Evolutionary conservation across 2,797 vertebrate species (phyloP).

Genomic region (Smutsia temminckii): DNA sequence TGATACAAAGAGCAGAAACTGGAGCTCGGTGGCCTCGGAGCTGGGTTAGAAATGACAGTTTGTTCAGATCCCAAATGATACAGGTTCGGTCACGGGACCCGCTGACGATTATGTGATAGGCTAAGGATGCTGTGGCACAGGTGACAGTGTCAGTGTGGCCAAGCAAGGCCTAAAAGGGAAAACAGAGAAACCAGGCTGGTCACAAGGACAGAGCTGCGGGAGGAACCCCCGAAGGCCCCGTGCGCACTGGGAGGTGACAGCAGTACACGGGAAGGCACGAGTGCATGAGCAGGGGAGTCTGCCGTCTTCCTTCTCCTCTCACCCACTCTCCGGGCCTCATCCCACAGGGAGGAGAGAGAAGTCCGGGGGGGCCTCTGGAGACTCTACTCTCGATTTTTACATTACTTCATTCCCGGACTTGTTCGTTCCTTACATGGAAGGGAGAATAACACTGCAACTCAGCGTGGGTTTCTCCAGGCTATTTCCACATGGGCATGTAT

Average conservation of each 20-base stretch:
- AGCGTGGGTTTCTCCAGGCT: background rate
- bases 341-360: background rate
- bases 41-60: slow-evolving; percentile 96
- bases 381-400: background rate
- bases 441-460: background rate
- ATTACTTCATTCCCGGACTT: background rate
- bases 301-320: background rate
- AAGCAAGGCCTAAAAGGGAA: slow-evolving; percentile 89
- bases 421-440: background rate
- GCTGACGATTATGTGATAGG: slow-evolving; percentile 97
- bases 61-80: slow-evolving; percentile 99
- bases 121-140: slow-evolving; percentile 93
- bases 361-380: background rate
- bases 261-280: background rate
- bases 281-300: too few species aligned
- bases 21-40: slow-evolving; percentile 96
- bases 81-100: slow-evolving; percentile 97
- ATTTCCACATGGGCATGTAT: background rate
- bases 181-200: background rate
- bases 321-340: background rate
- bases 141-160: slow-evolving; percentile 97
- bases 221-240: background rate
- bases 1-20: slow-evolving; percentile 97
- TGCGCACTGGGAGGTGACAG: accelerated
- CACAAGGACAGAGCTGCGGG: accelerated